Base-by-base conservation (phyloP, 2,797 vertebrate genomes). In the Nothura maculosa region DNA sequence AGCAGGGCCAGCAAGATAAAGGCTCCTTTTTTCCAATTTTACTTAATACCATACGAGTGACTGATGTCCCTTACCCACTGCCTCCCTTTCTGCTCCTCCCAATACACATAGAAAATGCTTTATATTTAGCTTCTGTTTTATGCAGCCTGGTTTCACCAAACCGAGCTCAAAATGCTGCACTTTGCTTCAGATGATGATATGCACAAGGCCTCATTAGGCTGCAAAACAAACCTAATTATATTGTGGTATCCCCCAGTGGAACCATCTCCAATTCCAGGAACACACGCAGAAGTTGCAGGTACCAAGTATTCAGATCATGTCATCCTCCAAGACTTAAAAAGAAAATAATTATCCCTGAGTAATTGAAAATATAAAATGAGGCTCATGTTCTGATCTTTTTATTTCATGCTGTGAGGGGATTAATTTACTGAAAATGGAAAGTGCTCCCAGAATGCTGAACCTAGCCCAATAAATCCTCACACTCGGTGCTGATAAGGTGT, bases 351-450 rank as follows among this genome's bases (percentile, higher is more conserved):
- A 92, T 83, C 90, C 82, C 50, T 48, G 43, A 22, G 91, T 94
- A 96, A 96, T 90, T 96, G 94, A 94, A 96, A 95, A 87, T 22
- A 92, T 85, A 92, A 90, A 94, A 94, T 95, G 89, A 95, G 92
- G 85, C 87, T 96, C 66, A 1, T 93, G 92, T 93, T 85, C 96
- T 93, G 76, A 91, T 91, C 93, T 93, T 93, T 95, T 94, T 78
- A 75, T 92, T 91, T 91, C 93, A 81, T n/a, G 93, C 90, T 95
- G 90, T 8, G 92, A 89, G 89, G 81, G 66, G 81, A 94, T 94
- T 94, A 95, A 93, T 95, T 94, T 95, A 55, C 76, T 89, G 93
- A 47, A 92, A 91, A 92, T 92, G 93, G 87, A 73, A 95, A 95
- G 58, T 50, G 58, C 73, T 93, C 79, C 87, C 91, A 81, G 76